Evolutionary conservation across 2,113 vertebrate species (phyloP).

Genomic region (Stegostoma tigrinum): DNA sequence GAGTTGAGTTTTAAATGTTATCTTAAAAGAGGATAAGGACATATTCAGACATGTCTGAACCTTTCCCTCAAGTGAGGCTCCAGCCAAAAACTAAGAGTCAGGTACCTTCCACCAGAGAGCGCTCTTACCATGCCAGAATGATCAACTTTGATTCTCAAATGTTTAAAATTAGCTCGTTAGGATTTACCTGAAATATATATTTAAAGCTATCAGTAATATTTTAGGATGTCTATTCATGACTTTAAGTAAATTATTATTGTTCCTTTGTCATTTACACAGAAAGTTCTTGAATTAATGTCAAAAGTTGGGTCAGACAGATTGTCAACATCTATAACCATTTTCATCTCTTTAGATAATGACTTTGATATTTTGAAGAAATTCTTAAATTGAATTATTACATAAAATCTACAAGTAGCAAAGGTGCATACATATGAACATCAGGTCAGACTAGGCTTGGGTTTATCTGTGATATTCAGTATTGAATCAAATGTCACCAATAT

Average conservation of each 20-base stretch:
- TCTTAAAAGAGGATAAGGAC: neutral
- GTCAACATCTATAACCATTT: neutral
- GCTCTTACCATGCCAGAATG: neutral
- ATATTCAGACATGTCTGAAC: neutral
- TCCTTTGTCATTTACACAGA: neutral
- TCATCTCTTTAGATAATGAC: neutral
- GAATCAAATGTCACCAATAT: no score
- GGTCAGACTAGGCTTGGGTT: neutral
- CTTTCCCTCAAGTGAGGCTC: neutral
- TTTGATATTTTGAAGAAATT: neutral
- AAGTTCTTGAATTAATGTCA: neutral
- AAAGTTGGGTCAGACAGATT: neutral
- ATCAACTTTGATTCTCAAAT: neutral
- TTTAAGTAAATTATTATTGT: neutral
- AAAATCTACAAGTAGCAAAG: neutral
- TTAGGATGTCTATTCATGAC: neutral
- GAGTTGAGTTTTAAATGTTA: neutral
- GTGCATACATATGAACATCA: neutral
- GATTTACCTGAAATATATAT: no score
- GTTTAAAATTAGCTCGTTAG: neutral
- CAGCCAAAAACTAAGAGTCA: neutral
- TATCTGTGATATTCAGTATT: neutral
- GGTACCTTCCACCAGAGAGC: constrained; percentile 11
- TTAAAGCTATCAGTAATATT: neutral
- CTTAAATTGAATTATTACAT: neutral